Percentiles rank a stretch among this genome's conserved stretches.
phyloP scores from a whole-genome alignment of 2,888 invertebrate species.

The Linyphia triangularis region DNA sequence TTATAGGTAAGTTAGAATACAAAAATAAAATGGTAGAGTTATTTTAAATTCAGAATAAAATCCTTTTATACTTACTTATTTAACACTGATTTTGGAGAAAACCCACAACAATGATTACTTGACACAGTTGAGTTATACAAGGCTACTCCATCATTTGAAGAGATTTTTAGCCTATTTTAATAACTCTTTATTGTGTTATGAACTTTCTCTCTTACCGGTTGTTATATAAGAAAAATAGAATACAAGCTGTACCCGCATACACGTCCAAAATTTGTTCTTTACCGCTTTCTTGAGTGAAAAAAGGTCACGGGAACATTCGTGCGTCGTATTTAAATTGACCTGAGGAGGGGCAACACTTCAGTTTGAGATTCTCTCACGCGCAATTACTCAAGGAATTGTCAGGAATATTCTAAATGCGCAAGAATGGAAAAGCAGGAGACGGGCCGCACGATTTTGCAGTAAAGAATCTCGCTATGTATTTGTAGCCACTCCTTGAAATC shows the following conservation, averaged over 20 bases:
- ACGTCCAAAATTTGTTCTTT: constrained; percentile 25
- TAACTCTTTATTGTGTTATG: neutral
- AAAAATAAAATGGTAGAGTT: too few species aligned
- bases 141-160: too few species aligned
- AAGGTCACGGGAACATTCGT: constrained; percentile 48
- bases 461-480: neutral
- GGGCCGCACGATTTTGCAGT: neutral
- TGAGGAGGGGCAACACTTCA: constrained; percentile 2
- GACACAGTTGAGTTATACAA: too few species aligned
- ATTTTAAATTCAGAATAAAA: too few species aligned
- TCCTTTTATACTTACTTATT: too few species aligned
- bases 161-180: too few species aligned
- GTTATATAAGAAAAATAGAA: too few species aligned
- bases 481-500: constrained; percentile 17
- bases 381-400: constrained; percentile 22
- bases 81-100: too few species aligned
- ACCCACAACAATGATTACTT: too few species aligned
- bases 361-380: constrained; percentile 6
- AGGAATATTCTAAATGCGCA: neutral
- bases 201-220: neutral
- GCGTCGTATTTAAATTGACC: constrained; percentile 34
- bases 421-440: constrained; percentile 5
- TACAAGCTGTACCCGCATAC: neutral
- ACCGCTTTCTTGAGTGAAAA: neutral
- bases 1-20: too few species aligned